phyloP scores from a whole-genome alignment of 2,797 vertebrate species.

The Apodemus agrarius region DNA sequence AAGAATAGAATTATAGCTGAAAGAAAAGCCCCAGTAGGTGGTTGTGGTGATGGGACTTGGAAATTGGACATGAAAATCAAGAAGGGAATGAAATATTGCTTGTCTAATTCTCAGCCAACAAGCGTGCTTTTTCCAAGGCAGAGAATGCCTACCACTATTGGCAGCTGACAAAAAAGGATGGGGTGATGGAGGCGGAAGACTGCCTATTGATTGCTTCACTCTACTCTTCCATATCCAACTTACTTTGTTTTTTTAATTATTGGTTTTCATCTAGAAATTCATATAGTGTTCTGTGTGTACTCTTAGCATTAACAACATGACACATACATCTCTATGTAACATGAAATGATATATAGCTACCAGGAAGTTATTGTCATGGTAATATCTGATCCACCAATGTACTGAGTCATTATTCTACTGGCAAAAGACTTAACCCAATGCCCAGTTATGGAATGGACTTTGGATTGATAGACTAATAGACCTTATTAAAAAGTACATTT shows the following conservation, averaged over 20 bases:
- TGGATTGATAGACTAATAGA: neutral
- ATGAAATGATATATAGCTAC: neutral
- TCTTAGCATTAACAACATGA: neutral
- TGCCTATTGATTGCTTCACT: neutral
- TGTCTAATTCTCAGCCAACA: too few relatives aligned
- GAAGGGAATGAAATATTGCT: neutral
- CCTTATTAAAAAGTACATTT: neutral
- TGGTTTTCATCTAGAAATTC: neutral
- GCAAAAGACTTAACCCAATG: neutral
- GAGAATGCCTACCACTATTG: neutral
- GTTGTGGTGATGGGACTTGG: neutral
- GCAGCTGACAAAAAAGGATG: neutral
- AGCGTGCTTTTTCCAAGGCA: neutral
- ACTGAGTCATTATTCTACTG: neutral
- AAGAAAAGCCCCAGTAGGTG: rapidly evolving
- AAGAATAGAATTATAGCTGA: too few relatives aligned
- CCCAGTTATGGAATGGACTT: neutral
- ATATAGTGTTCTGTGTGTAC: neutral
- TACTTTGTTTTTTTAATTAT: neutral
- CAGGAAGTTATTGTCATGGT: neutral
- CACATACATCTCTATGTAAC: neutral
- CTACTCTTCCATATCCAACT: neutral
- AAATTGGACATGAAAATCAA: neutral
- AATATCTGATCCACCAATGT: neutral
- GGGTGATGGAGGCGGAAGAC: neutral